Evolutionary conservation across 2,888 invertebrate genomes (phyloP).

Genomic region (Tortrix viridana): DNA sequence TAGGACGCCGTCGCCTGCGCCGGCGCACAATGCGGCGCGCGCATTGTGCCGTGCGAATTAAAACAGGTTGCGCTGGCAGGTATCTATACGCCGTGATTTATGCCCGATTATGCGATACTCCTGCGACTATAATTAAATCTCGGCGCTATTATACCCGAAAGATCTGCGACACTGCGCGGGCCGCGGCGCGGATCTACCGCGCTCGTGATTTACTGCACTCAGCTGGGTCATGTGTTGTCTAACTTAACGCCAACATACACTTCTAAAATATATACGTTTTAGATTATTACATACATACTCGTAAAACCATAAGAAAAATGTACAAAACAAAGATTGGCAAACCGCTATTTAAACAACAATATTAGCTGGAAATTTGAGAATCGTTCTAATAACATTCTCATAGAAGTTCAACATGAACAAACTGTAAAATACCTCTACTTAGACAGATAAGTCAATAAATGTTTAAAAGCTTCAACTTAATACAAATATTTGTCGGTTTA

Average conservation of each 20-base stretch:
- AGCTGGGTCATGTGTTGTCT: slow-evolving; percentile 48
- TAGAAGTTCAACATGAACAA: slow-evolving; percentile 52
- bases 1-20: slow-evolving; percentile 65
- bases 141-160: slow-evolving; percentile 75
- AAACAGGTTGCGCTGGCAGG: slow-evolving; percentile 83
- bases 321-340: background rate
- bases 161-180: slow-evolving; percentile 63
- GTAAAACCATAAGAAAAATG: background rate
- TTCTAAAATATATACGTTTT: background rate
- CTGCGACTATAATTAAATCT: slow-evolving; percentile 77
- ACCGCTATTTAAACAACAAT: slow-evolving; percentile 65
- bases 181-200: slow-evolving; percentile 52
- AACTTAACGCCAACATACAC: slow-evolving; percentile 41
- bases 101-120: slow-evolving; percentile 77
- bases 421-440: slow-evolving; percentile 56
- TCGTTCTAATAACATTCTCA: slow-evolving; percentile 58
- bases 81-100: slow-evolving; percentile 80
- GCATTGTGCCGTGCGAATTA: slow-evolving; percentile 76
- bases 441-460: slow-evolving; percentile 61
- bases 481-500: slow-evolving; percentile 74
- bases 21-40: slow-evolving; percentile 64
- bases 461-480: slow-evolving; percentile 53
- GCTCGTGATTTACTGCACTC: slow-evolving; percentile 35
- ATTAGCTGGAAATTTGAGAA: slow-evolving; percentile 55
- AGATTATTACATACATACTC: background rate